These are phyloP conservation scores for Lepilemur ruficaudatus DNA, from an alignment of 2,797 vertebrate species.

Conservation along the genomic window DNA sequence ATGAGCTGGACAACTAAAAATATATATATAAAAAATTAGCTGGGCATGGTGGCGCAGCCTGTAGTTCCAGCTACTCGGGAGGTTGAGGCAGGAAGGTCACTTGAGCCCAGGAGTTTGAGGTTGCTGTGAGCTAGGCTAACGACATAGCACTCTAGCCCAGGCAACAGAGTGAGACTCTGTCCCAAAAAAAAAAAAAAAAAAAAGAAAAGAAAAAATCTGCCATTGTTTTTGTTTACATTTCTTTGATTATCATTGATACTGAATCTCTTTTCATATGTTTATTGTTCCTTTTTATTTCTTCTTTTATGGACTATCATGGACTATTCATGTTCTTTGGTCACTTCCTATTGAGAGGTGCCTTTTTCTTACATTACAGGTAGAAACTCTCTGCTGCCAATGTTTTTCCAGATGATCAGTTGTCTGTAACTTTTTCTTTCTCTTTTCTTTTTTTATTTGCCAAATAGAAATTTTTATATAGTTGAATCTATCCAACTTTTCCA, in stretches of 20 bases:
- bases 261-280: neutral
- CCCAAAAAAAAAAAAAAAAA: too few relatives aligned
- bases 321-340: neutral
- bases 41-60: too few relatives aligned
- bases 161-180: too few relatives aligned
- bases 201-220: neutral
- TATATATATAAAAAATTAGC: too few relatives aligned
- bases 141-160: too few relatives aligned
- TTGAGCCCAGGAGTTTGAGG: too few relatives aligned
- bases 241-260: neutral
- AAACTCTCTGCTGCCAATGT: neutral
- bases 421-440: neutral
- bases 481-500: slow-evolving; percentile 3
- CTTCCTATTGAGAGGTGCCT: neutral
- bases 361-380: neutral
- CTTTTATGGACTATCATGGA: neutral
- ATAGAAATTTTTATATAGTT: neutral
- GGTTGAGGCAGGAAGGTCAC: too few relatives aligned
- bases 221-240: neutral
- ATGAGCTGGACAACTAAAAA: too few relatives aligned
- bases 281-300: neutral
- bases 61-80: too few relatives aligned
- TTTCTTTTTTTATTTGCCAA: neutral
- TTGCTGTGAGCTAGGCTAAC: too few relatives aligned
- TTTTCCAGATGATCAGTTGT: neutral